Conservation (phyloP, 2,797 vertebrate species). For the Sitta carolinensis region DNA sequence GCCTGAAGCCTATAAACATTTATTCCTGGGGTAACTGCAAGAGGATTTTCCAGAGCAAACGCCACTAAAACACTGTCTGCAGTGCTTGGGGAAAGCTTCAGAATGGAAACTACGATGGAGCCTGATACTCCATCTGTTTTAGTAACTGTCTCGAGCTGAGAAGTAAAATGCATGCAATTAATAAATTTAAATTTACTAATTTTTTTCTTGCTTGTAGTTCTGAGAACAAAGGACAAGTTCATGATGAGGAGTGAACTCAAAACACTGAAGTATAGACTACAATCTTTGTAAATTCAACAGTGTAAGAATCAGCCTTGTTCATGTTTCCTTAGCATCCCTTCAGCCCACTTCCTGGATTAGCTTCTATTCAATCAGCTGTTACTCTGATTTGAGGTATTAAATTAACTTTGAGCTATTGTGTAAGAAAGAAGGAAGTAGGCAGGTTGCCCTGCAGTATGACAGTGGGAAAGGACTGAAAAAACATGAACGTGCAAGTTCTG, state of each 20-base stretch:
- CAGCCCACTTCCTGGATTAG: not conserved
- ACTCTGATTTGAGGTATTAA: not conserved
- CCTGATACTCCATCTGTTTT: not conserved
- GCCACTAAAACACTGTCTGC: not conserved
- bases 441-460: not conserved
- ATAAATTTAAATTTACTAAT: not conserved
- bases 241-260: not conserved
- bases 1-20: not conserved
- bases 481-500: not conserved
- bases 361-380: not conserved
- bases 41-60: not conserved
- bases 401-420: not conserved
- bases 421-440: slow-evolving; percentile 3
- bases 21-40: not conserved
- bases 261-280: not conserved
- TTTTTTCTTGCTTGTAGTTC: not conserved
- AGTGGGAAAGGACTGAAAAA: not conserved
- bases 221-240: not conserved
- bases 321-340: not conserved
- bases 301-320: not conserved
- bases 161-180: not conserved
- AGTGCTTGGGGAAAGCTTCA: not conserved
- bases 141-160: not conserved
- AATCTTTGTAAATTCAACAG: not conserved
- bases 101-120: not conserved